Evolutionary conservation across 2,797 vertebrate genomes (phyloP).

Genomic region (Limosa lapponica): DNA sequence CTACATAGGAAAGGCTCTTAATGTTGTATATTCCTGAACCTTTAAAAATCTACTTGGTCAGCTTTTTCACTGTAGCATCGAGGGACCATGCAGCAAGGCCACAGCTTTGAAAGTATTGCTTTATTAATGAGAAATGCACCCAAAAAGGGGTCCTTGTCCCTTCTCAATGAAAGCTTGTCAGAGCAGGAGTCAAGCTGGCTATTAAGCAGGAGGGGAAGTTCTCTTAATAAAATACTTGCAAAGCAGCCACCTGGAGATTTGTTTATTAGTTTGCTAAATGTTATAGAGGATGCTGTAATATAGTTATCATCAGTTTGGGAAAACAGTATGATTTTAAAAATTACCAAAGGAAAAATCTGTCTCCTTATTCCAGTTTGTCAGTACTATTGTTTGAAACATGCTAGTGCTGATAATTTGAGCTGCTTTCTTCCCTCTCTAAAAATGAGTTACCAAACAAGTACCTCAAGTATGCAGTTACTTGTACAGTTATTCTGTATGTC

Average conservation of each 20-base stretch:
- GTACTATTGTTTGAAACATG: background rate
- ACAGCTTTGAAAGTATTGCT: background rate
- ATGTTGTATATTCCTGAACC: background rate
- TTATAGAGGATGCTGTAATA: background rate
- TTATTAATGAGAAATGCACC: conserved; percentile 3
- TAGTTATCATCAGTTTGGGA: background rate
- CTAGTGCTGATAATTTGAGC: background rate
- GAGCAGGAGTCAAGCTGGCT: conserved; percentile 23
- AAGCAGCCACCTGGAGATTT: conserved; percentile 21
- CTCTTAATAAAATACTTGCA: conserved; percentile 8
- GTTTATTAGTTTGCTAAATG: background rate
- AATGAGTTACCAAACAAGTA: background rate
- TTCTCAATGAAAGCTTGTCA: conserved; percentile 32
- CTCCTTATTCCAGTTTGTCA: background rate
- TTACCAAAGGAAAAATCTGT: background rate
- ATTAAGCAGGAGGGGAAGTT: conserved; percentile 7
- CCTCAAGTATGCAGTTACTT: background rate
- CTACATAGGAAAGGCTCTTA: background rate
- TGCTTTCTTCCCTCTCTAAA: background rate
- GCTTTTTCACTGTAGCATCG: background rate
- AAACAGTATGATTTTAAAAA: background rate
- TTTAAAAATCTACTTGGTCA: background rate
- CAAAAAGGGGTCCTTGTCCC: conserved; percentile 36
- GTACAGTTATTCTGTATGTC: background rate
- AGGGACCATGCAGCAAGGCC: background rate